phyloP scores from a whole-genome alignment of 2,113 vertebrate genomes.

The Nanger granti region DNA sequence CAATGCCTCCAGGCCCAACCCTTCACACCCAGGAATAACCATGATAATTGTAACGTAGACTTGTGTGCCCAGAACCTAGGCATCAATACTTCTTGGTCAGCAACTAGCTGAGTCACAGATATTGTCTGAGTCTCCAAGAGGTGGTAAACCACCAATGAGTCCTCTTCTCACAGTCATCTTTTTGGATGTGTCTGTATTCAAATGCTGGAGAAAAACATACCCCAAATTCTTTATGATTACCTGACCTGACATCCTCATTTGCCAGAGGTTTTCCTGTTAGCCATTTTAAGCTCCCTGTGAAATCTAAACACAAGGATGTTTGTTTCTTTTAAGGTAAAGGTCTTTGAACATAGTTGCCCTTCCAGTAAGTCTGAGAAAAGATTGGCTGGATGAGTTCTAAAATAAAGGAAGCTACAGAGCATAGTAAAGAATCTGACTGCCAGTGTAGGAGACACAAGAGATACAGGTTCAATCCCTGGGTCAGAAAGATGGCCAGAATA shows the following conservation, averaged over 20 bases:
- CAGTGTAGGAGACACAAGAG: neutral
- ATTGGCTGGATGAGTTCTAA: neutral
- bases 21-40: neutral
- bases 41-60: neutral
- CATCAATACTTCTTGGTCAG: neutral
- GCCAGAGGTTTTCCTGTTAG: neutral
- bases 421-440: neutral
- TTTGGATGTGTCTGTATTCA: neutral
- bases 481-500: neutral
- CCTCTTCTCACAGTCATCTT: neutral
- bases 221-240: neutral
- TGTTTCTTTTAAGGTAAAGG: slow-evolving; percentile 26
- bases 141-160: neutral
- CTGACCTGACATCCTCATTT: neutral
- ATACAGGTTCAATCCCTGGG: neutral
- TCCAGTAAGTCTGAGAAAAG: slow-evolving; percentile 5
- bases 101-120: neutral
- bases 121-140: neutral
- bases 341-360: slow-evolving; percentile 21
- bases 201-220: neutral
- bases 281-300: neutral
- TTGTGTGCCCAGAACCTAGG: neutral
- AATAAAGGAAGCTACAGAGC: slow-evolving; percentile 18
- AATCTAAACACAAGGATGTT: neutral
- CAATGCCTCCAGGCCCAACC: neutral